Evolutionary conservation across 2,888 invertebrate species (phyloP).

Genomic region (Phlogophora meticulosa): DNA sequence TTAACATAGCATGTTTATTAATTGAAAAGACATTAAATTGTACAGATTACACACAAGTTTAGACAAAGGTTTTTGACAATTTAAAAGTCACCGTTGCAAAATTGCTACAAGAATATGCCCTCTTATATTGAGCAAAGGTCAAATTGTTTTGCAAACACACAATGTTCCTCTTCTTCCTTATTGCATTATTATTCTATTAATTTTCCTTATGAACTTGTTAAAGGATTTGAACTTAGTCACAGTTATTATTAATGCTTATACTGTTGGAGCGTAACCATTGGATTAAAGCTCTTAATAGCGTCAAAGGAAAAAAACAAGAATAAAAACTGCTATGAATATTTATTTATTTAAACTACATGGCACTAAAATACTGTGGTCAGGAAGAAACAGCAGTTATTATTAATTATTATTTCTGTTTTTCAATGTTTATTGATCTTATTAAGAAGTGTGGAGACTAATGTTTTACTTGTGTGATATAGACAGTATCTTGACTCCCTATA

Average conservation of each 20-base stretch:
- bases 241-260: conserved; percentile 30
- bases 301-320: conserved; percentile 1
- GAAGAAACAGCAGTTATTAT: conserved; percentile 11
- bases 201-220: conserved; percentile 59
- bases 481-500: not conserved
- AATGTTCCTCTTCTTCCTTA: conserved; percentile 51
- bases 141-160: conserved; percentile 39
- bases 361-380: not conserved
- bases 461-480: not conserved
- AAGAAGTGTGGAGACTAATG: not conserved
- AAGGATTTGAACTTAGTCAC: conserved; percentile 19
- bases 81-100: not conserved
- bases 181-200: conserved; percentile 44
- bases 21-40: not conserved
- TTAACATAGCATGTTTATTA: not conserved
- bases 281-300: conserved; percentile 1
- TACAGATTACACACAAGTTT: not conserved
- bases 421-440: conserved; percentile 3
- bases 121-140: conserved; percentile 40
- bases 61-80: not conserved
- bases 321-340: conserved; percentile 20
- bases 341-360: not conserved
- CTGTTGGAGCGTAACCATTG: not conserved
- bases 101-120: conserved; percentile 5
- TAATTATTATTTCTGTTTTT: not conserved